phyloP scores from a whole-genome alignment of 2,113 vertebrate genomes.

The Tenebrosternarchus preto region DNA sequence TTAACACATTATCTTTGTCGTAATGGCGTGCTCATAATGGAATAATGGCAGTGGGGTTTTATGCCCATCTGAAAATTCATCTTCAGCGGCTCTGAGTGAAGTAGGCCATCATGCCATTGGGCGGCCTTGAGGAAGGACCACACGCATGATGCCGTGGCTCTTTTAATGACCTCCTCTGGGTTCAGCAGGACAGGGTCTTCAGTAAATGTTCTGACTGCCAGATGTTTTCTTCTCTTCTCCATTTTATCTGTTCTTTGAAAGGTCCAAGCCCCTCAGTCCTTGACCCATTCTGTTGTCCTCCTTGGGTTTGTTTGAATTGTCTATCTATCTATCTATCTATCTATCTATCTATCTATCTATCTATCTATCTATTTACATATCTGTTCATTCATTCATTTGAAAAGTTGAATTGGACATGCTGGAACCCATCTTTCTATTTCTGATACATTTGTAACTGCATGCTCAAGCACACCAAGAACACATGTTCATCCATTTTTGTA shows the following conservation, averaged over 20 bases:
- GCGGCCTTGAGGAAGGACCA: constrained; percentile 56
- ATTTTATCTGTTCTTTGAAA: background rate
- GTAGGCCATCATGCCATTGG: constrained; percentile 72
- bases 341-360: background rate
- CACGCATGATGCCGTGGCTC: constrained; percentile 71
- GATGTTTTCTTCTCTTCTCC: constrained; percentile 17
- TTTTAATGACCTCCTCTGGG: constrained; percentile 73
- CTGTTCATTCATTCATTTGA: background rate
- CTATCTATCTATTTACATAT: background rate
- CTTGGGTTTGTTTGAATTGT: background rate
- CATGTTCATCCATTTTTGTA: background rate
- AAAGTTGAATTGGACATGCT: background rate
- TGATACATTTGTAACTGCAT: background rate
- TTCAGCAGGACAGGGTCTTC: constrained; percentile 42
- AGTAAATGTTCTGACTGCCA: constrained; percentile 28
- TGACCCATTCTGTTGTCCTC: background rate
- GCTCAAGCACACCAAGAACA: background rate
- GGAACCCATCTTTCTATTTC: background rate
- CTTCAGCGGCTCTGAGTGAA: constrained; percentile 62
- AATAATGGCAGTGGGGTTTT: background rate
- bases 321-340: background rate
- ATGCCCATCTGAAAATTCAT: constrained; percentile 27
- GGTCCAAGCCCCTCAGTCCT: background rate
- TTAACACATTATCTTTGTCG: constrained; percentile 54
- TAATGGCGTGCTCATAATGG: constrained; percentile 37